Conservation (phyloP, 1,140 invertebrate species). For the Harpegnathos saltator region DNA sequence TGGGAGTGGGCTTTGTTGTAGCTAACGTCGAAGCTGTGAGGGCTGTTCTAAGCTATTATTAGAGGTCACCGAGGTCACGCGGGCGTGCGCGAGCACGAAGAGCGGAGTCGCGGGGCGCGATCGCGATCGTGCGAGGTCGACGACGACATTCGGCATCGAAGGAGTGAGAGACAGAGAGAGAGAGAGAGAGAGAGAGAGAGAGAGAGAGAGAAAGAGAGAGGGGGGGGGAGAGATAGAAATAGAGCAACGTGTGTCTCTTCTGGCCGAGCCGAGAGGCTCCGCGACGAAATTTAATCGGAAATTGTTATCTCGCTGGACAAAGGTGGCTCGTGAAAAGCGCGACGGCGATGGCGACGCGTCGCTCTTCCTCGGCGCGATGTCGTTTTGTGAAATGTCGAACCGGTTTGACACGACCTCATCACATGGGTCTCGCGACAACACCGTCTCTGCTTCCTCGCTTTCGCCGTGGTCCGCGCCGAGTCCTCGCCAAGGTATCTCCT, state of each 20-base stretch:
- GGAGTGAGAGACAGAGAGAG: too few relatives aligned
- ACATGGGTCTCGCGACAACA: background rate
- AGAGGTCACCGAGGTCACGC: slow-evolving; percentile 6
- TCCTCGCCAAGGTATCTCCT: too few relatives aligned
- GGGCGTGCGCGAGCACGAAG: slow-evolving; percentile 23
- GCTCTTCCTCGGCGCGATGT: slow-evolving; percentile 49
- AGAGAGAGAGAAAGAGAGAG: too few relatives aligned
- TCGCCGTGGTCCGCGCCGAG: background rate
- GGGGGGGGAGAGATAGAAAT: too few relatives aligned
- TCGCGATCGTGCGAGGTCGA: background rate
- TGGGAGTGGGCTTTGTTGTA: slow-evolving; percentile 66
- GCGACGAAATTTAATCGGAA: slow-evolving; percentile 17
- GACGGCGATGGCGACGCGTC: slow-evolving; percentile 13
- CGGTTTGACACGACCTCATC: background rate
- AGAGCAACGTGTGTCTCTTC: background rate
- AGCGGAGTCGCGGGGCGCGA: background rate
- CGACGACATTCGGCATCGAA: slow-evolving; percentile 17
- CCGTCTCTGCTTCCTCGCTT: background rate
- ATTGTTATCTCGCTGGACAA: slow-evolving; percentile 23
- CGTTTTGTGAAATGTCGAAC: background rate
- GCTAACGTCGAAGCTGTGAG: slow-evolving; percentile 49
- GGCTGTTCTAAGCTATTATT: slow-evolving; percentile 14
- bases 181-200: too few relatives aligned
- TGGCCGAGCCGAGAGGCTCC: background rate
- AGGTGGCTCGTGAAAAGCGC: background rate